These are phyloP conservation scores for Petrocephalus microphthalmus DNA, from an alignment of 2,113 vertebrate species.

Conservation along the genomic window DNA sequence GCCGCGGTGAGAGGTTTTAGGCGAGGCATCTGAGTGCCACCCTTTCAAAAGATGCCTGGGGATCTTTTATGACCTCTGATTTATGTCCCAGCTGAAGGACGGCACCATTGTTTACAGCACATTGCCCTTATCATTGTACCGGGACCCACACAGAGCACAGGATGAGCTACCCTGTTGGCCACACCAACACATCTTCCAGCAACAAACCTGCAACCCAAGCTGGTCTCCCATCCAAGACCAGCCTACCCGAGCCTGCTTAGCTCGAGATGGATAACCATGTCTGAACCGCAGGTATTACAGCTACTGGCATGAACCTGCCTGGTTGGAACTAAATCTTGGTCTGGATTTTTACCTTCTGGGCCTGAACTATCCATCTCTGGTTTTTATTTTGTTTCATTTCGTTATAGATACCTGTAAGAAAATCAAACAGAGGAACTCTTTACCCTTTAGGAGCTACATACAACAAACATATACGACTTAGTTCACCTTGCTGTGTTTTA, in stretches of 20 bases:
- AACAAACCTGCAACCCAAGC: not conserved
- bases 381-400: not conserved
- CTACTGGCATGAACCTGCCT: rapidly evolving
- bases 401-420: not conserved
- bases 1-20: not conserved
- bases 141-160: not conserved
- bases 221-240: not conserved
- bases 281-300: not conserved
- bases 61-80: not conserved
- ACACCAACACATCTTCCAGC: not conserved
- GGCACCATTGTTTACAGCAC: too few relatives aligned
- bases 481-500: not conserved
- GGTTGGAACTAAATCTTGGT: not conserved
- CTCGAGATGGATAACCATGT: not conserved
- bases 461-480: not conserved
- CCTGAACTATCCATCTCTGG: not conserved
- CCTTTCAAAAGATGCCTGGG: not conserved
- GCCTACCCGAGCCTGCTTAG: not conserved
- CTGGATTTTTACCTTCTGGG: not conserved
- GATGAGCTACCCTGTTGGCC: not conserved
- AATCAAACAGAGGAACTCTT: not conserved
- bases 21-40: not conserved
- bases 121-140: not conserved
- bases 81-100: too few relatives aligned
- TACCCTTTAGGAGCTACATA: not conserved